Percentiles rank a stretch among this genome's conserved stretches.
phyloP scores from a whole-genome alignment of 2,113 vertebrate genomes.

The Catagonus wagneri region DNA sequence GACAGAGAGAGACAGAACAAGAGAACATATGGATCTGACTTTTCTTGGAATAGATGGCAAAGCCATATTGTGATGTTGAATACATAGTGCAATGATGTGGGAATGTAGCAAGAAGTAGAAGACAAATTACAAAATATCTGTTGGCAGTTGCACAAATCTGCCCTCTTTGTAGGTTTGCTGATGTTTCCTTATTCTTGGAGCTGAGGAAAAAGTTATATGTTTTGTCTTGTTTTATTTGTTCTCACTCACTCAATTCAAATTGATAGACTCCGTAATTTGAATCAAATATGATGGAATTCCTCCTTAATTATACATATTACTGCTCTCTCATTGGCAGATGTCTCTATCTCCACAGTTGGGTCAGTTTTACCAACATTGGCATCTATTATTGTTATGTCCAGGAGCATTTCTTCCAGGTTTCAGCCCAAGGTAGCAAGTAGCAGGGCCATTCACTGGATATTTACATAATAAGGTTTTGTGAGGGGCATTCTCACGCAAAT shows the following conservation, averaged over 20 bases:
- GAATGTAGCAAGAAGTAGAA: constrained; percentile 45
- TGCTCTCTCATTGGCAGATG: background rate
- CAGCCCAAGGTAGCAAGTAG: background rate
- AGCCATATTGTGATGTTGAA: constrained; percentile 55
- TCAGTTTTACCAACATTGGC: background rate
- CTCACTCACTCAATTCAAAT: background rate
- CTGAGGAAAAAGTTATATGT: background rate
- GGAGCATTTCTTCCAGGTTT: background rate
- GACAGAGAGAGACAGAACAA: background rate
- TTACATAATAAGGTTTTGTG: background rate
- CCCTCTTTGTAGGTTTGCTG: constrained; percentile 5
- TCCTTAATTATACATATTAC: background rate
- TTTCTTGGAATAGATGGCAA: constrained; percentile 42
- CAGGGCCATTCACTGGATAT: background rate
- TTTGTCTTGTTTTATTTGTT: background rate
- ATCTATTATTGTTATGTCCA: constrained; percentile 25
- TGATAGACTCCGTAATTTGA: constrained; percentile 18
- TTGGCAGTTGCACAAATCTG: background rate
- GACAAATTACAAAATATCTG: constrained; percentile 36
- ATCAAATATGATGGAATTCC: background rate
- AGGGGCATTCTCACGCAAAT: background rate
- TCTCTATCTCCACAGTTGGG: background rate
- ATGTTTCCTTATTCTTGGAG: constrained; percentile 3
- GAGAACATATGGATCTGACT: background rate
- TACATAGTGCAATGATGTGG: background rate